phyloP scores from a whole-genome alignment of 2,888 invertebrate genomes.

The Thera obeliscata region DNA sequence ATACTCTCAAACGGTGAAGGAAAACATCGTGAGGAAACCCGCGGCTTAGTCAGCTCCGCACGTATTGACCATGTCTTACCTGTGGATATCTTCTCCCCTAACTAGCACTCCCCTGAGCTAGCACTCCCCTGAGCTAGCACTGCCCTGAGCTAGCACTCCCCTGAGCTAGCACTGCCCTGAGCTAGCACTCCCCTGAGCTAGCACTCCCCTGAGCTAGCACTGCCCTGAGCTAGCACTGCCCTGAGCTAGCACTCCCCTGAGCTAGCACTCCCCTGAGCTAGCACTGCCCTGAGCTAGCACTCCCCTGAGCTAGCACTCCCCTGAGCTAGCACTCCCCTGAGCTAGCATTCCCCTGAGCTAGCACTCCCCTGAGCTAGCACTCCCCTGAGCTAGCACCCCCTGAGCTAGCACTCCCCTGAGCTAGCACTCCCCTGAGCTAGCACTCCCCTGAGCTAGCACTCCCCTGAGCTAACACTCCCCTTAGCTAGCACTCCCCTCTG shows the following conservation, averaged over 20 bases:
- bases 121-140: not conserved
- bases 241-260: not conserved
- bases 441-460: not conserved
- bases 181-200: not conserved
- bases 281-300: conserved; percentile 29
- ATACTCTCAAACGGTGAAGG: too few relatives aligned
- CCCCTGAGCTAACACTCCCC: not conserved
- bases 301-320: not conserved
- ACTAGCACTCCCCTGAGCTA: not conserved
- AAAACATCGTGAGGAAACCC: too few relatives aligned
- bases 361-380: not conserved
- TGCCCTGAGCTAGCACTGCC: not conserved
- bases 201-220: not conserved
- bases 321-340: not conserved
- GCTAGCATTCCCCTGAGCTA: not conserved
- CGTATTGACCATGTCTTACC: too few relatives aligned
- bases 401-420: not conserved
- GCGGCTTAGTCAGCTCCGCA: too few relatives aligned
- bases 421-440: not conserved
- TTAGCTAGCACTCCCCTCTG: not conserved
- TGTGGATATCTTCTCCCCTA: not conserved
- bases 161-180: not conserved
- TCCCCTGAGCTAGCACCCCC: not conserved
- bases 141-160: not conserved
- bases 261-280: conserved; percentile 84